Percentiles rank a stretch among this genome's conserved stretches.
Evolutionary conservation across 2,888 invertebrate genomes (phyloP).

Genomic region (Brassicogethes aeneus): DNA sequence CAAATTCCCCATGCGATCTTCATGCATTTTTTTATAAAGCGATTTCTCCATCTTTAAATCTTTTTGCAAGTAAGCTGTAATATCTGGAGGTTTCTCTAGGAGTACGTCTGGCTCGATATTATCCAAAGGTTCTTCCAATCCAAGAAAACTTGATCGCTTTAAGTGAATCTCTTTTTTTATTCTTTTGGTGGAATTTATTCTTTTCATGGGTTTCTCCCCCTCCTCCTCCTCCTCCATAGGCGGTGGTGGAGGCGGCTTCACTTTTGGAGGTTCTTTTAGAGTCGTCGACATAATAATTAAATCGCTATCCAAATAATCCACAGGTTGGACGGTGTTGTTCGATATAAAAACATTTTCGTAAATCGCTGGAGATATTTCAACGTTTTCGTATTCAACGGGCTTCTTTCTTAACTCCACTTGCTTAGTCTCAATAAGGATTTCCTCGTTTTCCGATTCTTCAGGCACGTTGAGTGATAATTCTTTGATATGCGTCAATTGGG

Average conservation of each 20-base stretch:
- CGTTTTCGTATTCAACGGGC: not conserved
- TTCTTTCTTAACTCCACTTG: too few relatives aligned
- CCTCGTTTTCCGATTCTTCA: not conserved
- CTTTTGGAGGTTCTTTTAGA: constrained; percentile 50
- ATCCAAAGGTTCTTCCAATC: constrained; percentile 65
- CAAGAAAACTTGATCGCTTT: constrained; percentile 77
- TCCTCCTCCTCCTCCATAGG: constrained; percentile 42
- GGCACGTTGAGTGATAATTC: not conserved
- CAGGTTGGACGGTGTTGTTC: constrained; percentile 5
- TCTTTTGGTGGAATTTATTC: constrained; percentile 73
- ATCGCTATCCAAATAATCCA: constrained; percentile 31
- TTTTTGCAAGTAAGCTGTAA: constrained; percentile 70
- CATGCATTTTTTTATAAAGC: constrained; percentile 52
- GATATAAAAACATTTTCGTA: not conserved
- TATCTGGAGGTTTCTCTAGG: constrained; percentile 60
- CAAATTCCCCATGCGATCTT: constrained; percentile 27
- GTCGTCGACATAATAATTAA: constrained; percentile 50
- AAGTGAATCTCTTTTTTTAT: constrained; percentile 79
- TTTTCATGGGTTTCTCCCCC: constrained; percentile 44
- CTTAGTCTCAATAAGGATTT: too few relatives aligned
- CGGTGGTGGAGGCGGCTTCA: constrained; percentile 51
- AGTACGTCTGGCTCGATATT: constrained; percentile 57
- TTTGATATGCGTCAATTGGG: too few relatives aligned
- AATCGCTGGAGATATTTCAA: not conserved
- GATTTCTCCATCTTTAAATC: constrained; percentile 71